Percentiles rank a stretch among this genome's conserved stretches.
These are phyloP conservation scores for Polyergus mexicanus DNA, from an alignment of 1,140 invertebrate genomes.

Conservation along the genomic window DNA sequence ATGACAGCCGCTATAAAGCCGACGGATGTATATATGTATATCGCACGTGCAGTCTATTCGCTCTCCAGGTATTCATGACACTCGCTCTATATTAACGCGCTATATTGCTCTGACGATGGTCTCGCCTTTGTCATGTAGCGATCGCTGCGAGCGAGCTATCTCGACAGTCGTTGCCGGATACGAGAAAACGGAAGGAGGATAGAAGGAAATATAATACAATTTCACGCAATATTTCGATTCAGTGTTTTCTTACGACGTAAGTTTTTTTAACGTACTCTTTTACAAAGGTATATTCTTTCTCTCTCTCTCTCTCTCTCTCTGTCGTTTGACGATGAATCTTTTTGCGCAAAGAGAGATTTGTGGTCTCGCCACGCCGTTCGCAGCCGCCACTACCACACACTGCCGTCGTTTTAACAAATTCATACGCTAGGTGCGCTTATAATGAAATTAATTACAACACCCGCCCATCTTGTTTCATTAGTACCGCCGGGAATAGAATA, in stretches of 20 bases:
- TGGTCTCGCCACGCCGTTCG: constrained; percentile 19
- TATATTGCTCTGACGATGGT: constrained; percentile 28
- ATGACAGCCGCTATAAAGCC: constrained; percentile 59
- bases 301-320: neutral
- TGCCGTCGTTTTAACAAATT: constrained; percentile 57
- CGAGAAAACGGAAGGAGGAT: neutral
- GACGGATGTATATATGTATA: constrained; percentile 27
- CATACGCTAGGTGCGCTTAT: constrained; percentile 54
- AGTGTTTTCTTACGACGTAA: neutral
- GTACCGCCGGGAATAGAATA: constrained; percentile 40
- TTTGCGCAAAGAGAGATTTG: constrained; percentile 26
- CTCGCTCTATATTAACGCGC: constrained; percentile 53
- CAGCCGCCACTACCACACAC: neutral
- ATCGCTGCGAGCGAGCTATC: neutral
- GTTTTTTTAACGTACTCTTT: neutral
- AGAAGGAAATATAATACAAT: neutral
- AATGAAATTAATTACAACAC: constrained; percentile 61
- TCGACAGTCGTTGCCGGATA: neutral
- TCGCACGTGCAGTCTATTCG: constrained; percentile 45
- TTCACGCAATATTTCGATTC: neutral
- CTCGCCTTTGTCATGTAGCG: constrained; percentile 1
- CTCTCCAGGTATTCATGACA: constrained; percentile 40
- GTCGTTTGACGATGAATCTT: neutral
- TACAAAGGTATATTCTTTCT: neutral
- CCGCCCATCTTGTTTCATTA: constrained; percentile 58